Evolutionary conservation across 2,797 vertebrate genomes (phyloP), one percentile per base, ranked within the genome.

Genomic region (Enteromius unitaeniatus): DNA sequence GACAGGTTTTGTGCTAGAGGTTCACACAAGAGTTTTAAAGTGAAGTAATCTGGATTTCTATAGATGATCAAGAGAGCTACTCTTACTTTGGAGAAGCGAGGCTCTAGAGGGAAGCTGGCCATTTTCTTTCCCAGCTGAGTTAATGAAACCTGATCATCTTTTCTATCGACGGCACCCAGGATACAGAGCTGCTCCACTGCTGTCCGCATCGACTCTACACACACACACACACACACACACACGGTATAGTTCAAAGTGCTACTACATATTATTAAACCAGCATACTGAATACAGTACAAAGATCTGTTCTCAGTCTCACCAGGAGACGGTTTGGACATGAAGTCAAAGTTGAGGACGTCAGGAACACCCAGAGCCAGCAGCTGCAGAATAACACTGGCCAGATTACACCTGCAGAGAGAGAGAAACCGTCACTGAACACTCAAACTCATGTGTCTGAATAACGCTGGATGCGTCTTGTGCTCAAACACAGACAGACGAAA

Each of bases 321-420:
- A 88, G 97, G 95, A 78, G 97, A 98, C 0, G 98, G 98, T 87
- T 97, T 99, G 79, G 98, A 98, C 95, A 99, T 96, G 90, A 99
- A 99, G 89, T 99, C 98, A 93, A 99, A 99, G 86, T 96, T 97
- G 77, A 96, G 96, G 85, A 99, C 95, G 0, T 98, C 94, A 82
- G 96, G 96, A 90, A 99, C 94, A 88, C 95, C 96, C 87, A 99
- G 91, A 34, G 97, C 97, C 80, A 99, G 94, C 60, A 99, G 96
- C 88, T 99, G 97, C 84, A 99, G 95, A 90, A 99, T 92, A 82
- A 99, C 98, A 0, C 96, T 92, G 0, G 97, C 94, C 75, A 99
- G 87, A 90, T 99, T 99, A 93, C 98, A 99, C 93, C 98, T 99
- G 88, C 70, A 89, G 55, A 28, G n/a, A 37, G 14, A 72, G 8